Evolutionary conservation across 2,113 vertebrate species (phyloP).

Genomic region (Misgurnus anguillicaudatus): DNA sequence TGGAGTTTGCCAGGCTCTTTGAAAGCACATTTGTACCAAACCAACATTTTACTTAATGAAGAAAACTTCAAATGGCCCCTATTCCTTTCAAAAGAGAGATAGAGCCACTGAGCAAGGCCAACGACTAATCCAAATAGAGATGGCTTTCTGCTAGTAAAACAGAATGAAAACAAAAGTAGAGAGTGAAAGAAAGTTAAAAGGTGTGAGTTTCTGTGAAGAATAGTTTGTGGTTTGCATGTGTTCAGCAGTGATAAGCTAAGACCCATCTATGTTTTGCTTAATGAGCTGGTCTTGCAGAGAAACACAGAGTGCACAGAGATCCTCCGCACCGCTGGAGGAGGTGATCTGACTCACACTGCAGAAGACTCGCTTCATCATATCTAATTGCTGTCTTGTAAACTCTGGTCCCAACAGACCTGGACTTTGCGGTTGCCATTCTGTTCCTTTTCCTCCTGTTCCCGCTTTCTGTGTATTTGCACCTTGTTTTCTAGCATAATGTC

Average conservation of each 20-base stretch:
- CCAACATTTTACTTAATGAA: slow-evolving; percentile 77
- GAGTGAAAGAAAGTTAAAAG: slow-evolving; percentile 18
- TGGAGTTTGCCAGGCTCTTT: slow-evolving; percentile 52
- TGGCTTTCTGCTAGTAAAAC: slow-evolving; percentile 12
- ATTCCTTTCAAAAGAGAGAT: slow-evolving; percentile 55
- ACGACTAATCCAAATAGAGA: slow-evolving; percentile 16
- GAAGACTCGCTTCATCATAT: slow-evolving; percentile 73
- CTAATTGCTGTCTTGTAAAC: slow-evolving; percentile 75
- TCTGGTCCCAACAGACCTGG: slow-evolving; percentile 62
- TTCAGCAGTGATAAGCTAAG: slow-evolving; percentile 84
- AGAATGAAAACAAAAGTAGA: background rate
- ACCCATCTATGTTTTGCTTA: slow-evolving; percentile 79
- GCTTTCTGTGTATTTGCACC: slow-evolving; percentile 4
- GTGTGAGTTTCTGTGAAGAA: slow-evolving; percentile 21
- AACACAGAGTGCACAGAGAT: slow-evolving; percentile 63
- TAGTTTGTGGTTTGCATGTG: slow-evolving; percentile 72
- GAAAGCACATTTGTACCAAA: slow-evolving; percentile 51
- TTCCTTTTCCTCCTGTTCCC: slow-evolving; percentile 24
- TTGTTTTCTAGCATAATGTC: slow-evolving; percentile 37
- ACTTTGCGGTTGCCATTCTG: slow-evolving; percentile 54
- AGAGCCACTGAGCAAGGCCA: slow-evolving; percentile 20
- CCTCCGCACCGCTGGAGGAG: slow-evolving; percentile 64
- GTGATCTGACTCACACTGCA: slow-evolving; percentile 62
- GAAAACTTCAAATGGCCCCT: slow-evolving; percentile 74
- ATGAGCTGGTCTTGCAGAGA: slow-evolving; percentile 79